Conservation (phyloP, 2,797 vertebrate genomes). For the Cheirogaleus major region DNA sequence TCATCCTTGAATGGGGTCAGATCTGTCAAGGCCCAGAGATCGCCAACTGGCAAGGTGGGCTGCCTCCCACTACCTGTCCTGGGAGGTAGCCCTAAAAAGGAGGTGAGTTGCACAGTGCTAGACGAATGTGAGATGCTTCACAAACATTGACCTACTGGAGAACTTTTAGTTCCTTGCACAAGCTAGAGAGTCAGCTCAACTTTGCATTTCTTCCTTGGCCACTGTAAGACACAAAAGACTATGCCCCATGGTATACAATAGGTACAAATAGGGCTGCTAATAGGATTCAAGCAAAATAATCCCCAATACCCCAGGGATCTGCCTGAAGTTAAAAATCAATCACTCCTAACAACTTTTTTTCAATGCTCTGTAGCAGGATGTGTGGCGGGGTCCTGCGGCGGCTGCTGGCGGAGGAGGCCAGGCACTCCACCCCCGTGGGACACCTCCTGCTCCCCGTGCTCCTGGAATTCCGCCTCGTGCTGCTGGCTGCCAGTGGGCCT, state of each 20-base stretch:
- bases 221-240: neutral
- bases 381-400: slow-evolving; percentile 48
- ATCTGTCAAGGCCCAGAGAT: neutral
- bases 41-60: neutral
- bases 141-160: neutral
- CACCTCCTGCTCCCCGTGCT: neutral
- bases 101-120: neutral
- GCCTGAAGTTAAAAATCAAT: neutral
- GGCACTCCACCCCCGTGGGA: neutral
- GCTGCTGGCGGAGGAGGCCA: slow-evolving; percentile 39
- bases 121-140: neutral
- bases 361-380: slow-evolving; percentile 12
- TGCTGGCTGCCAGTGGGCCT: slow-evolving; percentile 48
- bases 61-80: neutral
- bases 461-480: slow-evolving; percentile 49
- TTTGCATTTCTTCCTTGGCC: neutral
- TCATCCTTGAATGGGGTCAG: neutral
- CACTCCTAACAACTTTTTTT: neutral
- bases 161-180: neutral
- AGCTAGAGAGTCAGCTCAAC: neutral
- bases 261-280: neutral
- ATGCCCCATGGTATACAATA: neutral
- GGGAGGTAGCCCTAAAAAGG: neutral
- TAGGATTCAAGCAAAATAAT: neutral
- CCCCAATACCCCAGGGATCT: neutral